phyloP scores from a whole-genome alignment of 2,113 vertebrate species.

The Malurus elegans region DNA sequence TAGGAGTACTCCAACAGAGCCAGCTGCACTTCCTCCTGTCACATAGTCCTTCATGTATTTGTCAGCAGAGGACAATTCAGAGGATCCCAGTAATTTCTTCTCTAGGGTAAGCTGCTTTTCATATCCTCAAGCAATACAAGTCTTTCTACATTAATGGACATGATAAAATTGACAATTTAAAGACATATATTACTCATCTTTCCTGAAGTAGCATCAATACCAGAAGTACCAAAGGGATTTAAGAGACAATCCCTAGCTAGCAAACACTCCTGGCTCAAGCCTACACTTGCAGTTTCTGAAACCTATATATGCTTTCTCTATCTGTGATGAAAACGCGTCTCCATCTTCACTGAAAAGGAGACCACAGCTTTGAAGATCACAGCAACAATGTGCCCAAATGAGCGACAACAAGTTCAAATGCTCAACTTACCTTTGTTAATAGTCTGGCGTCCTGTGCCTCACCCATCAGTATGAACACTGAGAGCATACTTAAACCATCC shows the following conservation, averaged over 20 bases:
- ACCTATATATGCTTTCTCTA: background rate
- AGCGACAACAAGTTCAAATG: background rate
- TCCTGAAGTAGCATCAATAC: background rate
- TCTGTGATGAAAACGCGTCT: background rate
- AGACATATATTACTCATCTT: background rate
- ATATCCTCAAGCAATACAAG: background rate
- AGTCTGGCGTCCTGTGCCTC: background rate
- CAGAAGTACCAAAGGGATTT: background rate
- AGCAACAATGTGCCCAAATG: background rate
- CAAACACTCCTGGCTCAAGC: background rate
- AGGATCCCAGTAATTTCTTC: background rate
- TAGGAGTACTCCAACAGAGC: background rate
- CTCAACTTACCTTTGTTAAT: background rate
- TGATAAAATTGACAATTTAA: background rate
- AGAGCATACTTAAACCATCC: background rate
- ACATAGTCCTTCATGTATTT: background rate
- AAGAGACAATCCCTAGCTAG: background rate
- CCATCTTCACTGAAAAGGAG: background rate
- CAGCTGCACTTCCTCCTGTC: background rate
- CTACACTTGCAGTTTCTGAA: background rate
- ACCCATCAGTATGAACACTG: fast-evolving
- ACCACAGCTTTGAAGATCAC: background rate
- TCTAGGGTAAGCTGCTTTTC: background rate
- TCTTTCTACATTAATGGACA: background rate
- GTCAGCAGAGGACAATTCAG: background rate